Conservation (phyloP, 2,113 vertebrate species). For the Thalassarche chlororhynchos region DNA sequence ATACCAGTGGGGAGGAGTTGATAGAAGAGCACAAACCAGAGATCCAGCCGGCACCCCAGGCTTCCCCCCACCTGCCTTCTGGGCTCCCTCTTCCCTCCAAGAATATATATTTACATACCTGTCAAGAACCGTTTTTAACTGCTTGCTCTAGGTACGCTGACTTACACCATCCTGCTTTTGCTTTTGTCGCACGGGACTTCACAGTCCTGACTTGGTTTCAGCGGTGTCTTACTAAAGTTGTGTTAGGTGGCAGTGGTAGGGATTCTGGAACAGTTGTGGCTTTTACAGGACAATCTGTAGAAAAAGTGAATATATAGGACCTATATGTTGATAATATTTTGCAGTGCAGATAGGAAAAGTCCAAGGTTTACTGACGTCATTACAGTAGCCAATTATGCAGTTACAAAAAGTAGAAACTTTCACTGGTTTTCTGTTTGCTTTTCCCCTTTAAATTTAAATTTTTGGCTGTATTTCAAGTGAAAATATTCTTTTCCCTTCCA, state of each 20-base stretch:
- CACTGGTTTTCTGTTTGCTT: not conserved
- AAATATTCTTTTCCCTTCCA: not conserved
- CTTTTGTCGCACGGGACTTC: not conserved
- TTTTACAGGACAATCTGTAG: not conserved
- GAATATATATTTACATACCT: rapidly evolving
- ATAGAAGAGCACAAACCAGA: not conserved
- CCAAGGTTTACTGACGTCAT: not conserved
- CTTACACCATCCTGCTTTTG: not conserved
- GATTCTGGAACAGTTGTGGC: rapidly evolving
- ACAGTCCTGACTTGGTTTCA: not conserved
- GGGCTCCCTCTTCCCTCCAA: not conserved
- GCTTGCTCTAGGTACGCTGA: not conserved
- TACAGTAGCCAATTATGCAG: not conserved
- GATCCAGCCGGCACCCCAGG: not conserved
- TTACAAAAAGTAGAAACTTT: not conserved
- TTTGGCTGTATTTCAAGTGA: not conserved
- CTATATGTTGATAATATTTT: not conserved
- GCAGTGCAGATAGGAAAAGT: not conserved
- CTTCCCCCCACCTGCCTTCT: not conserved
- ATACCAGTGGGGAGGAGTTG: not conserved
- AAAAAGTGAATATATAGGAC: not conserved
- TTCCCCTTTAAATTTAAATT: not conserved
- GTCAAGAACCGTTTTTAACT: not conserved
- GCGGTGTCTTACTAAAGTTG: not conserved
- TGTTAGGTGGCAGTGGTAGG: not conserved